Percentiles rank a stretch among this genome's conserved stretches.
Conservation (phyloP, 2,797 vertebrate species). For the Poecilia gillii region DNA sequence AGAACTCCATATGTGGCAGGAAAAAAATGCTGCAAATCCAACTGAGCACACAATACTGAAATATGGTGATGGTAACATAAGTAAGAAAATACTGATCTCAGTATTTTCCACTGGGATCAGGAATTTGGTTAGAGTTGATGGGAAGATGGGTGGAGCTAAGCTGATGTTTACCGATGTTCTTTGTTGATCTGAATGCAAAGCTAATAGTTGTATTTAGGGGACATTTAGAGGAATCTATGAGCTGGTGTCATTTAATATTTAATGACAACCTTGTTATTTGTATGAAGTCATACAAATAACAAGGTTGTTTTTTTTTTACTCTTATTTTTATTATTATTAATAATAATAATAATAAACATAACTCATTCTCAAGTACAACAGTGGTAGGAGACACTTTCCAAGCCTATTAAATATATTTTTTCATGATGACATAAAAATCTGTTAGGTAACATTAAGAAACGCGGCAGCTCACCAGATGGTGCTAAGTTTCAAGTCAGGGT, state of each 20-base stretch:
- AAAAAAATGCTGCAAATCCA: neutral
- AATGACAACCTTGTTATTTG: too few relatives aligned
- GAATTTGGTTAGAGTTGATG: neutral
- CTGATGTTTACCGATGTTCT: neutral
- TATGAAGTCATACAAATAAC: neutral
- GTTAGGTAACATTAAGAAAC: slow-evolving; percentile 36
- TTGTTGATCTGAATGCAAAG: neutral
- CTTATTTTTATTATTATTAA: too few relatives aligned
- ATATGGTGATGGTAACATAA: neutral
- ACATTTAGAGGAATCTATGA: neutral
- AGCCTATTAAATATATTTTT: slow-evolving; percentile 1
- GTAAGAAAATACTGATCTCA: too few relatives aligned
- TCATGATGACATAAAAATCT: slow-evolving; percentile 34
- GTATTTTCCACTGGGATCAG: neutral
- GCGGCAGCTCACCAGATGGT: neutral
- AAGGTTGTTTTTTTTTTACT: neutral
- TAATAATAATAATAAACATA: neutral
- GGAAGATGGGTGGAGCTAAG: neutral
- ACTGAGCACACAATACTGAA: neutral
- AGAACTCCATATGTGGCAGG: neutral
- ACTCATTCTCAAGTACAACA: neutral
- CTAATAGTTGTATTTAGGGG: neutral
- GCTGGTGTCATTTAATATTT: slow-evolving; percentile 11
- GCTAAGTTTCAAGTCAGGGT: slow-evolving; percentile 3
- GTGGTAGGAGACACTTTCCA: slow-evolving; percentile 5